Conservation (phyloP, 2,797 vertebrate species). For the Danio tinwini region DNA sequence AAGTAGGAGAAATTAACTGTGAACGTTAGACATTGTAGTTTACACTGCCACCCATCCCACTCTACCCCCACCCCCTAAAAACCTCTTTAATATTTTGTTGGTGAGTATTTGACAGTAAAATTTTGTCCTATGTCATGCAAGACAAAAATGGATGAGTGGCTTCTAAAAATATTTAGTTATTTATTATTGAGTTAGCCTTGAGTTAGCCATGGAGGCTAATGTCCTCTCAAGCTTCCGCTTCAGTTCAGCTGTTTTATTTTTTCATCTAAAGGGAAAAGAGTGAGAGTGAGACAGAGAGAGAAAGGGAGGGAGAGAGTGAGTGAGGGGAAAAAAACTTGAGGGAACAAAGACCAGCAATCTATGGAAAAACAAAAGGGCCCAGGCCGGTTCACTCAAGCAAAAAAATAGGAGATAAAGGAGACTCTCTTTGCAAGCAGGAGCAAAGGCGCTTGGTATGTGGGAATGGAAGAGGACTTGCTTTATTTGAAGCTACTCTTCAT, state of each 20-base stretch:
- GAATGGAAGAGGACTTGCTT: conserved; percentile 81
- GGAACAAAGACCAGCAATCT: conserved; percentile 92
- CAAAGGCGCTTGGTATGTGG: conserved; percentile 89
- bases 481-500: conserved; percentile 80
- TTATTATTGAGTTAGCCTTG: conserved; percentile 62
- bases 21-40: conserved; percentile 68
- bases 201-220: conserved; percentile 59
- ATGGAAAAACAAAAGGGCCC: conserved; percentile 92
- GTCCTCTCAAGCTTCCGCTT: conserved; percentile 72
- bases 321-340: conserved; percentile 72
- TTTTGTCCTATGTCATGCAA: neutral
- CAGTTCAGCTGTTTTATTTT: conserved; percentile 72
- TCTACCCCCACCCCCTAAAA: neutral
- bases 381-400: conserved; percentile 91
- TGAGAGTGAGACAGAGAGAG: conserved; percentile 45
- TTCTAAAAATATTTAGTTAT: conserved; percentile 53
- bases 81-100: conserved; percentile 2
- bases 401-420: conserved; percentile 89
- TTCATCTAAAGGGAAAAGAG: conserved; percentile 58
- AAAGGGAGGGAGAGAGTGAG: conserved; percentile 42
- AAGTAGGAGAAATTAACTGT: conserved; percentile 74
- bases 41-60: conserved; percentile 4
- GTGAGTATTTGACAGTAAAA: neutral
- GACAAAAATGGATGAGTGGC: neutral
- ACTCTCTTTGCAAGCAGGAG: conserved; percentile 88